A percentile compares a stretch with the other conserved stretches of the same genome.
Conservation (phyloP, 2,888 invertebrate genomes). For the Lycaena phlaeas region DNA sequence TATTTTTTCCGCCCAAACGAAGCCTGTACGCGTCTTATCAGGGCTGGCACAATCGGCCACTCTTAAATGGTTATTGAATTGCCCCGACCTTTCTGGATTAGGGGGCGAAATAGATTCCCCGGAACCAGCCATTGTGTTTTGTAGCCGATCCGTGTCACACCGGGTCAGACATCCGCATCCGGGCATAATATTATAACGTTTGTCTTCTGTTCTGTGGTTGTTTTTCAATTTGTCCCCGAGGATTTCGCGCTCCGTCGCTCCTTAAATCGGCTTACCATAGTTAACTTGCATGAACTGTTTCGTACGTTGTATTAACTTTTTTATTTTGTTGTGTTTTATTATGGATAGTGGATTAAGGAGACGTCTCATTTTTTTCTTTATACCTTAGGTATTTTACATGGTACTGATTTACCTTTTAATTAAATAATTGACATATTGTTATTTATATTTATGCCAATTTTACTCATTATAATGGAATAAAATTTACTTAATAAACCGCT, state of each 20-base stretch:
- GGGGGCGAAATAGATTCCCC: slow-evolving; percentile 43
- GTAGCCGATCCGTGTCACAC: slow-evolving; percentile 45
- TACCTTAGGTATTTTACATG: too few species aligned
- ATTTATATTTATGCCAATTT: too few species aligned
- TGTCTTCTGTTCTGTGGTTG: slow-evolving; percentile 12
- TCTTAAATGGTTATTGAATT: slow-evolving; percentile 64
- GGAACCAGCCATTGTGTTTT: slow-evolving; percentile 46
- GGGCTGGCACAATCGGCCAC: slow-evolving; percentile 41
- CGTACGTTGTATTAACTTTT: too few species aligned
- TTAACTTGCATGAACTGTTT: too few species aligned
- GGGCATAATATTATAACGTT: slow-evolving; percentile 8
- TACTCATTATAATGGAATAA: too few species aligned
- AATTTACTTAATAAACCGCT: too few species aligned
- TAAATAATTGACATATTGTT: too few species aligned
- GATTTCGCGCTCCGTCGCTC: slow-evolving; percentile 7
- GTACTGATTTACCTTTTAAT: too few species aligned
- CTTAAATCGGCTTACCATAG: slow-evolving; percentile 6
- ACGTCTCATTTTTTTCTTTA: too few species aligned
- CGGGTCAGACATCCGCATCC: slow-evolving; percentile 13
- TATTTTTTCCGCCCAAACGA: too few species aligned
- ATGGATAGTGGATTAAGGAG: too few species aligned
- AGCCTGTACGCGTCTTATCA: slow-evolving; percentile 31
- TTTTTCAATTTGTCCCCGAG: slow-evolving; percentile 19
- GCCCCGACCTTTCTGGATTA: slow-evolving; percentile 62
- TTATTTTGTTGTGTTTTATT: too few species aligned